These are phyloP conservation scores for Ctenosaura bakeri DNA, from an alignment of 2,797 vertebrate species.

Conservation along the genomic window DNA sequence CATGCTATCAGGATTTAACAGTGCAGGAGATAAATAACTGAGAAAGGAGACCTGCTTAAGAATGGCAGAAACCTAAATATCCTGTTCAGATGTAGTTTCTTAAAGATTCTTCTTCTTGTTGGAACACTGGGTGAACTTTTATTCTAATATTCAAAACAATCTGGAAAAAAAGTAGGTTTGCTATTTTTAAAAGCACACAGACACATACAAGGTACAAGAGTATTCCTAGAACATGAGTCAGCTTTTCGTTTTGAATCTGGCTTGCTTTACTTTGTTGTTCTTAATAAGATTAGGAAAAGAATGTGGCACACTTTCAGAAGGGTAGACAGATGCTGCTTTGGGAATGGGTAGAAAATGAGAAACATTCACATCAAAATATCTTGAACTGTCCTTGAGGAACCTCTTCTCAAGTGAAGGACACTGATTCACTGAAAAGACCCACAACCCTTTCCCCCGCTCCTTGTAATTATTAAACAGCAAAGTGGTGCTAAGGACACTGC, in stretches of 20 bases:
- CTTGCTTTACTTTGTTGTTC: conserved; percentile 31
- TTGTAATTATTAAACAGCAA: not conserved
- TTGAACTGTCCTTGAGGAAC: not conserved
- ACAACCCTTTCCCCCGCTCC: not conserved
- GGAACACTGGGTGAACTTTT: not conserved
- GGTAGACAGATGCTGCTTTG: conserved; percentile 14
- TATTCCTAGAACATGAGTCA: conserved; percentile 32
- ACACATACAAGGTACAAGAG: not conserved
- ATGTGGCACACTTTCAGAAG: not conserved
- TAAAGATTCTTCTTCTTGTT: not conserved
- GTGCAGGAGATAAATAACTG: not conserved
- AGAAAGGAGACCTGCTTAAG: not conserved
- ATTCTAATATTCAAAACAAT: conserved; percentile 26
- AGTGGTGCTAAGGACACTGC: not conserved
- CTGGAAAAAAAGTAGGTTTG: conserved; percentile 14
- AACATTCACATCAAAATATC: conserved; percentile 23
- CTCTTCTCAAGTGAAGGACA: not conserved
- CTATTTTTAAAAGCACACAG: conserved; percentile 15
- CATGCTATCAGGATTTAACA: not conserved
- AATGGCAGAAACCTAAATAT: not conserved
- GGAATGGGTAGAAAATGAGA: conserved; percentile 6
- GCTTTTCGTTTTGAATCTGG: conserved; percentile 23
- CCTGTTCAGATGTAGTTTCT: not conserved
- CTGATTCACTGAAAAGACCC: not conserved
- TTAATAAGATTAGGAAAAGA: conserved; percentile 33